A percentile compares a stretch with the other conserved stretches of the same genome.
Evolutionary conservation across 2,797 vertebrate genomes (phyloP).

Genomic region (Sebastes jordani): DNA sequence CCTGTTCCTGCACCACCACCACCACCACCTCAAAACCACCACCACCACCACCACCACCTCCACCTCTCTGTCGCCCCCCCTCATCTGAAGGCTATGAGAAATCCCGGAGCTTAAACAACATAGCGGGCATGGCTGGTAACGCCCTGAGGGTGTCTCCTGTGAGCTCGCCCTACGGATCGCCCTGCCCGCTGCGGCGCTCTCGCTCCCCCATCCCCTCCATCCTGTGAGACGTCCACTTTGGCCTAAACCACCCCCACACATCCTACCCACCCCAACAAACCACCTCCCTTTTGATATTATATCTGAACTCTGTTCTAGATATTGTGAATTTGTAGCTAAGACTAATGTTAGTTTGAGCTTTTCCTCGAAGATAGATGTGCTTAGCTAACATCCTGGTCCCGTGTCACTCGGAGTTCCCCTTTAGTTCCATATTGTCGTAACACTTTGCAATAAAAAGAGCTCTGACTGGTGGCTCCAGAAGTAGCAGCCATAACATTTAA

Average conservation of each 20-base stretch:
- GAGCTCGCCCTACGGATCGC: slow-evolving; percentile 93
- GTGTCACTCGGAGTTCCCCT: slow-evolving; percentile 62
- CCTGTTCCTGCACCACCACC: slow-evolving; percentile 66
- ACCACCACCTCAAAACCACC: slow-evolving; percentile 48
- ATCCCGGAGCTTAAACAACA: slow-evolving; percentile 97
- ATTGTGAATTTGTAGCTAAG: slow-evolving; percentile 60
- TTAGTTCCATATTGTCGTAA: slow-evolving; percentile 64
- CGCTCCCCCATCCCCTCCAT: slow-evolving; percentile 95
- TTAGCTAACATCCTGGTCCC: slow-evolving; percentile 34
- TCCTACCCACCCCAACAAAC: not conserved
- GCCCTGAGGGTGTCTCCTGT: slow-evolving; percentile 93
- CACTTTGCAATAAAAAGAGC: slow-evolving; percentile 85
- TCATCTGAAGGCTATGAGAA: slow-evolving; percentile 94
- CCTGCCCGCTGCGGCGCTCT: slow-evolving; percentile 92
- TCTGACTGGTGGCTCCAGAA: slow-evolving; percentile 73
- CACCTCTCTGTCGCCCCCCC: slow-evolving; percentile 81
- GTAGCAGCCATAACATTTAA: slow-evolving; percentile 82
- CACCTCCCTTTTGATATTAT: slow-evolving; percentile 27
- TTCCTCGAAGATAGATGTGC: slow-evolving; percentile 36
- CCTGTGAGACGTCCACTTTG: slow-evolving; percentile 81
- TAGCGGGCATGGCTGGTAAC: slow-evolving; percentile 92
- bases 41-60: slow-evolving; percentile 47
- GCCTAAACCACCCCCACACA: not conserved
- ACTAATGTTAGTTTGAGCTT: slow-evolving; percentile 37
- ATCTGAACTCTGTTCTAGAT: slow-evolving; percentile 48